Base-by-base conservation (phyloP, 2,797 vertebrate species). In the Pipistrellus kuhlii region DNA sequence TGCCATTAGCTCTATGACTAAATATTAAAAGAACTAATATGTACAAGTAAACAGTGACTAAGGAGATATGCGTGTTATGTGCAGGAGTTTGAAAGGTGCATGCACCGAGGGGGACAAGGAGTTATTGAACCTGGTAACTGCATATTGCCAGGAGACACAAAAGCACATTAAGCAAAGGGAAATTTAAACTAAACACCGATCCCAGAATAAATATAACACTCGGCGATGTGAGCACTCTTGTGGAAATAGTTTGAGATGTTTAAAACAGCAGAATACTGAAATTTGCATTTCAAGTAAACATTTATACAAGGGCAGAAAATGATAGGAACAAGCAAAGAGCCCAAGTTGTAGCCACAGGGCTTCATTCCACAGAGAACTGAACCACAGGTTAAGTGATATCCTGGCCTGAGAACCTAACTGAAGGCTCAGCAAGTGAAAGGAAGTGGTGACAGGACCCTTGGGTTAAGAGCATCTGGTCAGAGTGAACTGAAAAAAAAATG, bases 11-110 rank as follows among this genome's bases (percentile, higher is more conserved):
- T 87, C 35, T 44, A 84, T 55, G 82, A 92, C 94, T 88, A 97
- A 84, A 95, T 94, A 96, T 85, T 90, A 90, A 95, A 96, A 94
- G 93, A 96, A 92, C 72, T 96, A 84, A 95, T 76, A 92, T 51
- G 66, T 46, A 93, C 38, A 93, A 95, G 93, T 96, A 96, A 93
- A 76, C 2, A 32, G 46, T 86, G 85, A 94, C 94, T 95, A 96
- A 92, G 78, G 90, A 71, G 21, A 87, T 96, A 88, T 73, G 84
- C 85, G 94, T 96, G 87, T 55, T 85, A 94, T 72, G 76, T 55
- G 78, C 73, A 64, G 6, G 85, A 97, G 76, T 75, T 7, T 93
- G 87, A 97, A 97, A 94, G 64, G 92, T 84, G 48, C 86, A 85
- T 95, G 78, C 30, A 35, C 80, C n/a, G 64, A 92, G 83, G 89